Percentiles rank a stretch among this genome's conserved stretches.
These are phyloP conservation scores for Myrmecophaga tridactyla DNA, from an alignment of 2,113 vertebrate genomes.

Conservation along the genomic window DNA sequence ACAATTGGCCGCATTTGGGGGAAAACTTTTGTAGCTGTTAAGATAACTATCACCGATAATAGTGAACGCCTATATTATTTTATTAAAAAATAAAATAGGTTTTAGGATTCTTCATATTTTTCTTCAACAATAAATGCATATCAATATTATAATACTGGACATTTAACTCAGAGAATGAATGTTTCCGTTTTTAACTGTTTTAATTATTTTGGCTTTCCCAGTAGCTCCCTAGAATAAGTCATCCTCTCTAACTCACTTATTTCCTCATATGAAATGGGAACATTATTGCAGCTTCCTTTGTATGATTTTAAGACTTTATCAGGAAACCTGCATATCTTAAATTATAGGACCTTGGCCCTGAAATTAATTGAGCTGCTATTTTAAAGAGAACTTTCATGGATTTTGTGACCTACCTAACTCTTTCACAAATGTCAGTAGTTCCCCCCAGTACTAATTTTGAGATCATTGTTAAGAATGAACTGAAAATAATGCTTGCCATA, in stretches of 20 bases:
- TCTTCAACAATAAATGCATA: background rate
- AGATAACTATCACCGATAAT: background rate
- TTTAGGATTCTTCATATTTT: background rate
- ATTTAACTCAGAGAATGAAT: background rate
- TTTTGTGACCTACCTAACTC: background rate
- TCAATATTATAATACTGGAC: background rate
- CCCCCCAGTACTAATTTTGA: background rate
- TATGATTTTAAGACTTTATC: slow-evolving; percentile 61
- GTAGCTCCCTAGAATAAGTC: background rate
- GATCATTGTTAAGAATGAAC: slow-evolving; percentile 15
- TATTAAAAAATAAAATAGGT: background rate
- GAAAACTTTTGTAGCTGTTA: background rate
- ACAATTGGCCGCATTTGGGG: background rate
- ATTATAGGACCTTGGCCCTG: background rate
- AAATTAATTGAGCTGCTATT: slow-evolving; percentile 32
- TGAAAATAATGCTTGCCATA: background rate
- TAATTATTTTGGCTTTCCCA: background rate
- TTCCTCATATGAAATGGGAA: background rate
- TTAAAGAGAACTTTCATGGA: background rate
- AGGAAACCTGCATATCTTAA: slow-evolving; percentile 31
- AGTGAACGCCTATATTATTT: background rate
- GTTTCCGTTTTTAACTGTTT: slow-evolving; percentile 3
- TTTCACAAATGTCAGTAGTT: background rate
- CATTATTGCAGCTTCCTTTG: background rate
- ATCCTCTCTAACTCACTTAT: background rate